phyloP scores from a whole-genome alignment of 2,888 invertebrate species.

The Pasiphila rectangulata region DNA sequence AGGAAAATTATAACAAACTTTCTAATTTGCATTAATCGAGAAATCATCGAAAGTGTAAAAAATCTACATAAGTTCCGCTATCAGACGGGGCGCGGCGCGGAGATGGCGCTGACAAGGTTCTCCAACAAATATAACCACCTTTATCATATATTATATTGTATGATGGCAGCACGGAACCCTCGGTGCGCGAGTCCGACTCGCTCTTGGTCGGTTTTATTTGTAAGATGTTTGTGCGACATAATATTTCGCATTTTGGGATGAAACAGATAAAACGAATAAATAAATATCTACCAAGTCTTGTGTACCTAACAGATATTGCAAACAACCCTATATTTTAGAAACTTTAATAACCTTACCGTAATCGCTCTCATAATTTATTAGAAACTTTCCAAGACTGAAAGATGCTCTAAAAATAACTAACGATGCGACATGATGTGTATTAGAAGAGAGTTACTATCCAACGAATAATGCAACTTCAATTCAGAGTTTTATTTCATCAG shows the following conservation, averaged over 20 bases:
- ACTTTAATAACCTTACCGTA: conserved; percentile 17
- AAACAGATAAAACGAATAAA: background rate
- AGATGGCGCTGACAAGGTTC: no score
- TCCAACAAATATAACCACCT: no score
- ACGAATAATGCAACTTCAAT: background rate
- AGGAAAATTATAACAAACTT: no score
- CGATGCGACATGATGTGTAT: conserved; percentile 52
- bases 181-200: no score
- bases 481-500: background rate
- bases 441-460: conserved; percentile 21
- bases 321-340: conserved; percentile 13
- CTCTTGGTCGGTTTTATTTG: no score
- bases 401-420: conserved; percentile 59
- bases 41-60: no score
- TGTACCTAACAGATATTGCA: background rate
- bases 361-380: conserved; percentile 35
- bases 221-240: no score
- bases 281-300: conserved; percentile 1
- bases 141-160: no score
- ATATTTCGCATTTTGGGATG: background rate
- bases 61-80: no score
- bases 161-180: no score
- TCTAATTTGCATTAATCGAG: no score
- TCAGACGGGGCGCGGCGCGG: no score
- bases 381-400: conserved; percentile 59